Conservation (phyloP, 2,797 vertebrate species). For the Macrochelys suwanniensis region DNA sequence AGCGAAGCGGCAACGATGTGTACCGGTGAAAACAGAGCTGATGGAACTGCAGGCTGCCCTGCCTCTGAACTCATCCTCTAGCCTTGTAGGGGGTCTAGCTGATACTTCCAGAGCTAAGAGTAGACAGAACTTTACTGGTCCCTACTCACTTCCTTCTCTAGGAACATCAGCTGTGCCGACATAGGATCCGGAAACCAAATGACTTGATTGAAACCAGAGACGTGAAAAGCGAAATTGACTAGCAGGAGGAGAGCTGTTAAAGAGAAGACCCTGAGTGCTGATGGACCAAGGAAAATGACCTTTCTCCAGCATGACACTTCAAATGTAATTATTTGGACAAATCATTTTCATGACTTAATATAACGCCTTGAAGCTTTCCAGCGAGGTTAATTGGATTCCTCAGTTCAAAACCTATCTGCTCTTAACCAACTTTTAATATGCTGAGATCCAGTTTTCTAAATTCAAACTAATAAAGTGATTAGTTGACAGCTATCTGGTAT, state of each 20-base stretch:
- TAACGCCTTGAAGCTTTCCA: constrained; percentile 78
- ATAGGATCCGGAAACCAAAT: background rate
- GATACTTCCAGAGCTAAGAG: background rate
- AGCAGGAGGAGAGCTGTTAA: background rate
- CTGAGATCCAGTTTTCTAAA: constrained; percentile 79
- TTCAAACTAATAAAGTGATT: constrained; percentile 82
- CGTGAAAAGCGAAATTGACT: background rate
- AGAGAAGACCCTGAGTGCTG: constrained; percentile 7
- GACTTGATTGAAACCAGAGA: background rate
- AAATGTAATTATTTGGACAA: constrained; percentile 79
- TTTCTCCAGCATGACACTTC: constrained; percentile 72
- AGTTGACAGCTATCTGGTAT: constrained; percentile 77
- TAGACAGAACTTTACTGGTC: background rate
- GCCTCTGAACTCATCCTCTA: background rate
- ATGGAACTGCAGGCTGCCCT: background rate
- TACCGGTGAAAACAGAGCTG: background rate
- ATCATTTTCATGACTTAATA: constrained; percentile 81
- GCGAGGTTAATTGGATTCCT: constrained; percentile 82
- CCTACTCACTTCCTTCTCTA: background rate
- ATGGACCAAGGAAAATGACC: constrained; percentile 61
- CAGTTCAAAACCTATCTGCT: constrained; percentile 79
- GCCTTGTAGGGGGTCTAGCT: background rate
- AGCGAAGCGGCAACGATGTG: background rate
- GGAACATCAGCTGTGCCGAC: background rate
- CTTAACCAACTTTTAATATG: constrained; percentile 79